Conservation (phyloP, 2,888 invertebrate genomes). For the Pandemis heparana region DNA sequence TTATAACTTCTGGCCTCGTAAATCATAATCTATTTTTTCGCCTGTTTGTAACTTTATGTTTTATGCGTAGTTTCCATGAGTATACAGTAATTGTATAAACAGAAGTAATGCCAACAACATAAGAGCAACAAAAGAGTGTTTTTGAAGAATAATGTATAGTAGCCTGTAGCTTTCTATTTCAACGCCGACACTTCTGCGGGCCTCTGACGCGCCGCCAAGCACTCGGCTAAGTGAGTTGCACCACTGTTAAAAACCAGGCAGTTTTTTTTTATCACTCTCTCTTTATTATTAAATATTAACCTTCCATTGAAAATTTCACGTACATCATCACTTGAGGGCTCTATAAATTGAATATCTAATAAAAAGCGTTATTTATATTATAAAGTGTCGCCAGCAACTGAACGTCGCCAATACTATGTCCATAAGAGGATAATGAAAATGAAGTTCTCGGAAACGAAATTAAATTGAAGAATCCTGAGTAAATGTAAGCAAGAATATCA, state of each 20-base stretch:
- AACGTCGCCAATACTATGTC: neutral
- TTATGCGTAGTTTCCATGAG: neutral
- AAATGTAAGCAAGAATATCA: slow-evolving; percentile 13
- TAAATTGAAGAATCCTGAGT: slow-evolving; percentile 2
- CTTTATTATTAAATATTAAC: too few species aligned
- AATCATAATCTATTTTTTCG: slow-evolving; percentile 23
- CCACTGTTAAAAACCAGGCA: too few species aligned
- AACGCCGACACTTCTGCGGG: too few species aligned
- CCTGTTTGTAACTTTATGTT: slow-evolving; percentile 8
- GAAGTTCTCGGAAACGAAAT: slow-evolving; percentile 10
- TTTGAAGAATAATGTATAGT: too few species aligned
- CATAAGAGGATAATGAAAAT: neutral
- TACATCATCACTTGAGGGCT: too few species aligned
- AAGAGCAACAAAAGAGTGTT: neutral
- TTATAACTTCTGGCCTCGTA: slow-evolving; percentile 33
- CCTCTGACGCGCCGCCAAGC: too few species aligned
- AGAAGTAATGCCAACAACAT: neutral
- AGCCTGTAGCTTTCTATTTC: too few species aligned
- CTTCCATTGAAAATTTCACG: too few species aligned
- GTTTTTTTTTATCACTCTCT: too few species aligned
- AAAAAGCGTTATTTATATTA: neutral
- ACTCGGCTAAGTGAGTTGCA: too few species aligned
- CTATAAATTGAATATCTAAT: too few species aligned
- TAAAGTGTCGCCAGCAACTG: neutral
- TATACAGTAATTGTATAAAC: neutral